Evolutionary conservation across 2,888 invertebrate species (phyloP).

Genomic region (Siphonodentalium dalli): DNA sequence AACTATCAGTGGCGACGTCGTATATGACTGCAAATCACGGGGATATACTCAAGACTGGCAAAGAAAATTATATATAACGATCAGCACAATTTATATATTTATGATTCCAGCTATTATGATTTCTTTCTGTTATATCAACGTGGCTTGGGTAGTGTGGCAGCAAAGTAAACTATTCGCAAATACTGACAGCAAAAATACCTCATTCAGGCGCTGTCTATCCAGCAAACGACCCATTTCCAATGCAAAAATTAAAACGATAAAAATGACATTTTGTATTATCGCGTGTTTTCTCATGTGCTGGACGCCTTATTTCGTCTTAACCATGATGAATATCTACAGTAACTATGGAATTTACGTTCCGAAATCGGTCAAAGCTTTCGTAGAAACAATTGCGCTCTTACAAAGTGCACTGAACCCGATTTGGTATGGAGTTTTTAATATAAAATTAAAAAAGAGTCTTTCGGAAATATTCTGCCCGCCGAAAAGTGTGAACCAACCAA

Average conservation of each 20-base stretch:
- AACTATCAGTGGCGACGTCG: slow-evolving; percentile 55
- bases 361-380: slow-evolving; percentile 59
- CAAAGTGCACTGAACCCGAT: slow-evolving; percentile 66
- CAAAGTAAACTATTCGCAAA: slow-evolving; percentile 48
- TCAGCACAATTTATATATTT: slow-evolving; percentile 65
- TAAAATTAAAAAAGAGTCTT: slow-evolving; percentile 50
- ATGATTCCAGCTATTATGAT: slow-evolving; percentile 64
- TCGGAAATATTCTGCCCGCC: slow-evolving; percentile 46
- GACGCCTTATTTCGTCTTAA: slow-evolving; percentile 67
- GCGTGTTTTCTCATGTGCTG: slow-evolving; percentile 66
- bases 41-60: slow-evolving; percentile 67
- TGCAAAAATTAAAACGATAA: slow-evolving; percentile 66
- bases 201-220: slow-evolving; percentile 32
- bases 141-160: slow-evolving; percentile 64
- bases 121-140: slow-evolving; percentile 65
- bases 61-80: slow-evolving; percentile 65
- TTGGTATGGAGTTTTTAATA: slow-evolving; percentile 66
- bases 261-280: slow-evolving; percentile 66
- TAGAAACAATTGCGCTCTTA: slow-evolving; percentile 60
- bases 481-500: slow-evolving; percentile 8
- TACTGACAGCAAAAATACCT: slow-evolving; percentile 18
- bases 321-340: slow-evolving; percentile 64
- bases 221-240: slow-evolving; percentile 61
- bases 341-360: slow-evolving; percentile 56
- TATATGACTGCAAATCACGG: slow-evolving; percentile 56